Evolutionary conservation across 2,888 invertebrate species (phyloP), one percentile per base, ranked within the genome.

Genomic region (Epistrophella euchroma): DNA sequence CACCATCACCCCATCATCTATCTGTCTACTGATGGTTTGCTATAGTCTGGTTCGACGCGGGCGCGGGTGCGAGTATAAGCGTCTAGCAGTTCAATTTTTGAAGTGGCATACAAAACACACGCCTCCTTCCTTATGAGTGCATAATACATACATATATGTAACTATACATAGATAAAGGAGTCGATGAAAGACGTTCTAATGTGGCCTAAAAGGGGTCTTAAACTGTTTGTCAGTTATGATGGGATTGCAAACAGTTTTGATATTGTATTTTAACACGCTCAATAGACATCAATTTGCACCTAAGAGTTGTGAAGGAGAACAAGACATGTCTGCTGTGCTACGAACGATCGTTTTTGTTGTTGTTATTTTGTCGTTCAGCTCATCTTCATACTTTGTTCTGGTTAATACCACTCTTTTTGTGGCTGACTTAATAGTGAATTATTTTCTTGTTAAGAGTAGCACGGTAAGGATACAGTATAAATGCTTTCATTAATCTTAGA

Each of bases 121-220:
- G 82, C 86, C 86, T 86, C 86, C 82, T 76, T 86, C 76, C 68
- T 77, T 85, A 71, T 72, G 68, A 68, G 85, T 80, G 72, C 72
- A 74, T 28, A 4, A 35, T 56, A 17, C 19, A 32, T n/a, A 11
- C 6, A 2, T 25, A 22, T 22, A 37, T 15, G 15, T 50, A 43
- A 2, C 25, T 52, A 52, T 52, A 1, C 9, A 1, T 32, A n/a
- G 28, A 11, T 17, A 19, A 15, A 60, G 22, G 9, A 73, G 83
- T 85, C 85, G 87, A 86, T 80, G 88, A 88, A 88, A 87, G 88
- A 88, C 88, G 88, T 89, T 88, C 88, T 88, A 83, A 87, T 84
- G 76, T 85, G 88, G 86, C 81, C 81, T 88, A 88, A 83, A 88
- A 87, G 83, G 83, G 81, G 82, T 78, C 82, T 79, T 82, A 78